Evolutionary conservation across 2,113 vertebrate species (phyloP), one percentile per base, ranked within the genome.

Genomic region (Dasyprocta punctata): DNA sequence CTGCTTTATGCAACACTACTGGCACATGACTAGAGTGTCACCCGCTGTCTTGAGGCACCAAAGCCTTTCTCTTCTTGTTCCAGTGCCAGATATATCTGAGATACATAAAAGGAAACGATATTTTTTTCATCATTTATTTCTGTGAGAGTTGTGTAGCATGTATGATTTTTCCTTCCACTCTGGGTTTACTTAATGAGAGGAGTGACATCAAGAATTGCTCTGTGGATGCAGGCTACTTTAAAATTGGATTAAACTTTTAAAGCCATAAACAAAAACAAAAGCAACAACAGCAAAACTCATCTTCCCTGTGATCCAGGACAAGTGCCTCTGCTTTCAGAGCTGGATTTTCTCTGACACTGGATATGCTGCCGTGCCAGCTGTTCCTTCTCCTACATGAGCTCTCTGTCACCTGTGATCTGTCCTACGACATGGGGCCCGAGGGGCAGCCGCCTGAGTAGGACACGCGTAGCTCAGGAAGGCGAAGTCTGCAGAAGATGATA

Each of bases 151-250:
- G 38, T 12, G 7, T 3, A 47, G 38, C 13, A 7, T 8, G 9
- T 60, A 36, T n/a, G 69, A 41, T 81, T 86, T 95, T 83, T 77
- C 60, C 61, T 86, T 84, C 54, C 33, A 41, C 28, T 61, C 58
- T 36, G 89, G n/a, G n/a, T 84, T 81, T 86, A 75, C 69, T 87
- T 92, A 92, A 81, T 67, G 54, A 86, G 94, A 82, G 12, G n/a
- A 58, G 36, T 4, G 44, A 56, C 38, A 61, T 80, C 33, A 71
- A 61, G 36, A 90, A 52, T 49, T 71, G 33, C 36, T 92, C 78
- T 92, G 7, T 36, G 65, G 82, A 71, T 60, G 69, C 41, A 75
- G 38, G 13, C n/a, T 93, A 38, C 61, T 94, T 67, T 89, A 61
- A 86, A 94, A 60, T 20, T 2, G 24, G 93, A 88, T 38, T 69